Evolutionary conservation across 2,113 vertebrate species (phyloP), one percentile per base, ranked within the genome.

Genomic region (Trematomus loennbergii): DNA sequence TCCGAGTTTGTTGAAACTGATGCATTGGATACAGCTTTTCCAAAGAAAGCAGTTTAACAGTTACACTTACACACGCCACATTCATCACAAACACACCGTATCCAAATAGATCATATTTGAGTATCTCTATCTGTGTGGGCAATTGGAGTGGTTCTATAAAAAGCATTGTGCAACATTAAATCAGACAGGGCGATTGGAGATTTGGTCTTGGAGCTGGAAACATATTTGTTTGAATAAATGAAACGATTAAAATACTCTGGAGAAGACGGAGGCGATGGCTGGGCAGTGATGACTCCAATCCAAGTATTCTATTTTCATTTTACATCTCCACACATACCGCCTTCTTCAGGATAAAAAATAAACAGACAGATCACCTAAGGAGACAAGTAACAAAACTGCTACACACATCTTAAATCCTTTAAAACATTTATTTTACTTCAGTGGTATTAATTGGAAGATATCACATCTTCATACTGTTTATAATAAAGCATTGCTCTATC

Each of bases 201-300:
- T 63, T 25, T 60, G 20, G 18, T 64, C 22, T 55, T 22, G 20
- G 15, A 48, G 78, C 15, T 65, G n/a, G n/a, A 53, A 69, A 17
- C 36, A 55, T n/a, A 67, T 15, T 25, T 40, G 29, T 61, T 52
- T 65, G 29, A 77, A 63, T 75, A 46, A 46, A 10, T 12, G 12
- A 43, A 66, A 81, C 0, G 22, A 58, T 68, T 72, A 80, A 71
- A 75, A 81, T 66, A 76, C 66, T 9, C n/a, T 43, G n/a, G 63
- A 36, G 8, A 49, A 69, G 76, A 72, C 22, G 75, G 84, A 87
- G 82, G 82, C 52, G 69, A 85, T 72, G 61, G 73, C 73, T 20
- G 54, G 13, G 4, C 53, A 55, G 36, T 65, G 62, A 60, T 46
- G 64, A 63, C 57, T 82, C 75, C 72, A 64, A 67, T 78, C 72